Base-by-base conservation (phyloP, 2,888 invertebrate genomes). In the Deilephila porcellus region DNA sequence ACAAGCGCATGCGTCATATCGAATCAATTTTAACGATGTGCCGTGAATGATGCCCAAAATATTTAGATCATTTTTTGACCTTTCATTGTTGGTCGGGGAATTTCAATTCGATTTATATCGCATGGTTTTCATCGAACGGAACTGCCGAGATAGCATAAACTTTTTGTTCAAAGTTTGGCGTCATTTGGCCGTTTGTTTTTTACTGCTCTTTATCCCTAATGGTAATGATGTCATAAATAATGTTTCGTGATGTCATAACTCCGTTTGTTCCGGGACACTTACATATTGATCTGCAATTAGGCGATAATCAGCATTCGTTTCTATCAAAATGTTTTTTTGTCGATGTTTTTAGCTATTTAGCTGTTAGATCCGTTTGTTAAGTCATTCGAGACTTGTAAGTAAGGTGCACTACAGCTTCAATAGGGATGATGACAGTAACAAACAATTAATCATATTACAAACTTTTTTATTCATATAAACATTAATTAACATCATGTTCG, bases 91-190 rank as follows among this genome's bases (percentile, higher is more conserved):
- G 74, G 73, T 76, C 70, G 77, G 76, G 77, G 77, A 78, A 79
- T 84, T 81, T 82, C 74, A 80, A 79, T 74, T 59, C 76, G 79
- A 82, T 83, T 73, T 20, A 59, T 72, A 81, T 82, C 80, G 60
- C n/a, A 74, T 71, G 75, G 76, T 72, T 82, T 84, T 82, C 82
- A 80, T 71, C 74, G 79, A 84, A 79, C 83, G 85, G 83, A 84
- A 82, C 82, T 79, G 78, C 67, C 73, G 73, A 71, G 75, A 80
- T 80, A 79, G 79, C 81, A 80, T 78, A 76, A 78, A 78, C 80
- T 78, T 83, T 83, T 81, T 80, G 74, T 71, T 74, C 74, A 20
- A 3, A 37, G 67, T 71, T 75, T 70, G 76, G 76, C 81, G 78
- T 83, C 83, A 82, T 79, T 75, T 74, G 78, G 77, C 79, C 32